Percentiles rank a stretch among this genome's conserved stretches.
phyloP scores from a whole-genome alignment of 2,888 invertebrate genomes.

The Escarpia spicata region DNA sequence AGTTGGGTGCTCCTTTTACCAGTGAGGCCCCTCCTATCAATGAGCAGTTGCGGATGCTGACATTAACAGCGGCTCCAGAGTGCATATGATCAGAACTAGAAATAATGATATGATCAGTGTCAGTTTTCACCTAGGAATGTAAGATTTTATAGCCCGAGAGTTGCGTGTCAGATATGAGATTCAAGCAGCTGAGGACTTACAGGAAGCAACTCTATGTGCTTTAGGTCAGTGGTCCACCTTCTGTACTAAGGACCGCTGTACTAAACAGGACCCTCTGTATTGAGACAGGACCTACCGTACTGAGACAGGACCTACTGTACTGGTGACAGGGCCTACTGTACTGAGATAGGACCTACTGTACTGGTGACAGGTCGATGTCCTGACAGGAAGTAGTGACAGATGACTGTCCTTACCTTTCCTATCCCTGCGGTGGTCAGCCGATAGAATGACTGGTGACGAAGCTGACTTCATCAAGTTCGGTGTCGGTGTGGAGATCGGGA shows the following conservation, averaged over 20 bases:
- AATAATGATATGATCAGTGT: constrained; percentile 4
- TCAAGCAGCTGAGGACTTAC: background rate
- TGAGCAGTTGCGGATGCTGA: background rate
- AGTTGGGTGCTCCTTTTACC: background rate
- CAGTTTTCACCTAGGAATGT: background rate
- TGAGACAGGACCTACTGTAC: no score
- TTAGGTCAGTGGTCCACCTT: background rate
- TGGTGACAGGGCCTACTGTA: no score
- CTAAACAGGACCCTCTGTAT: no score
- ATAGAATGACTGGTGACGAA: background rate
- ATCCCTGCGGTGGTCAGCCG: background rate
- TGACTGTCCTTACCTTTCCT: background rate
- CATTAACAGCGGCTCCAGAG: background rate
- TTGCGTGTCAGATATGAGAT: background rate
- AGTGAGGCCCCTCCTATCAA: background rate
- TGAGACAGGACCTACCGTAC: no score
- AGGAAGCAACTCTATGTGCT: background rate
- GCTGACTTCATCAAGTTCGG: background rate
- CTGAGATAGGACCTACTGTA: no score
- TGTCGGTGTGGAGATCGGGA: background rate
- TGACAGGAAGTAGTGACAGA: no score
- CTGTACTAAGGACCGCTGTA: no score
- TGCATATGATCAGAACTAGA: background rate
- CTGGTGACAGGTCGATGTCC: no score
- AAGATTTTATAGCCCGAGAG: background rate